Evolutionary conservation across 2,797 vertebrate species (phyloP), one percentile per base, ranked within the genome.

Genomic region (Carapus acus): DNA sequence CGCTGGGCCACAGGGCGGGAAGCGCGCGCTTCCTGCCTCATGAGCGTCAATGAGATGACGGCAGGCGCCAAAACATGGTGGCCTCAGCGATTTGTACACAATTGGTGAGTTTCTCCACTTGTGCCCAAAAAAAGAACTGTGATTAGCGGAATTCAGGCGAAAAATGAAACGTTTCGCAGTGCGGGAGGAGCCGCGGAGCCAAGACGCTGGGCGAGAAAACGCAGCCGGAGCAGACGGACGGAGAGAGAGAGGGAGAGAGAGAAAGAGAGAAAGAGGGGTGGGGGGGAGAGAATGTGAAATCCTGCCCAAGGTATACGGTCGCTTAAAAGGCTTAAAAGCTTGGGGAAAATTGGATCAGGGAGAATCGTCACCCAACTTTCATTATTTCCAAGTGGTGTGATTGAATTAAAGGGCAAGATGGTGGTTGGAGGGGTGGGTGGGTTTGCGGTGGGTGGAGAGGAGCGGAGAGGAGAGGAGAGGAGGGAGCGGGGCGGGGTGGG

Each of bases 351-450:
- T 94, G 94, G 93, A 98, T 98, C 93, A 96, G 93, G 93, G 96
- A 93, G 91, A 98, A 98, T 98, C 94, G 94, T 98, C 96, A 97
- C 95, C 96, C 96, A 96, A 95, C 94, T 96, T 98, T 96, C 94
- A 94, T 98, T 97, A 94, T 97, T 96, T 97, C 93, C 93, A 95
- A 96, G 94, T 92, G 94, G 91, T 90, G 90, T 94, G 94, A 98
- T 98, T 94, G 93, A 96, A 97, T 98, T 98, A 97, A 96, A 98
- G 94, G 93, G 93, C 93, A 97, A 92, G 91, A 93, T 94, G 92
- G 93, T 93, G 94, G 90, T 95, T 94, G 91, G 85, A 86, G 85
- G 85, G 80, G 82, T 86, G 85, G 69, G 85, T 78, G 79, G 78
- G 69, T 76, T n/a, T 78, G 67, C 67, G 76, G 75, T 66, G 58